Evolutionary conservation across 2,797 vertebrate species (phyloP), one percentile per base, ranked within the genome.

Genomic region (Tarsius wallacei): DNA sequence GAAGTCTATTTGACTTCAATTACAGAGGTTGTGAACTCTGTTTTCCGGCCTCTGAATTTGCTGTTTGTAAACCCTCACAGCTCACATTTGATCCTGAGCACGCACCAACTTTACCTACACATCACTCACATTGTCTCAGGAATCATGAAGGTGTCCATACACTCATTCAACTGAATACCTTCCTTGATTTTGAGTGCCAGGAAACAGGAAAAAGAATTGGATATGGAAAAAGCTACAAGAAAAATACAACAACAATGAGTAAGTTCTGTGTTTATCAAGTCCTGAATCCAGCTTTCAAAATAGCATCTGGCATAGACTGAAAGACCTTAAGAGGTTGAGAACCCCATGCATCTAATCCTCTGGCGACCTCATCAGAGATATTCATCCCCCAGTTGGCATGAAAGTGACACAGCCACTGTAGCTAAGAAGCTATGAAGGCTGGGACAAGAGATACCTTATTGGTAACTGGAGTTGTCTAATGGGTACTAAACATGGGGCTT

Each of bases 291-390:
- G 8, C 5, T 83, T 63, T 19, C 4, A 19, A n/a, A 31, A 28
- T 33, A 57, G 33, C 31, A 36, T 33, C 7, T 57, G 66, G 8
- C 2, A 36, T 8, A 74, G 49, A 57, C 26, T 63, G 31, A 76
- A 74, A 85, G 4, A 10, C 1, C 36, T 77, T 1, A 31, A 63
- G 7, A 26, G 1, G 33, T 28, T 31, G 6, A 86, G 2, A n/a
- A 15, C 16, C n/a, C 3, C 1, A 5, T 42, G 0, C 0, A 66
- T 3, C 5, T 84, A 36, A 59, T 57, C 17, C 31, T 5, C 31
- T 83, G 22, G 49, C 12, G 31, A 22, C 1, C 0, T 26, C 14
- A 22, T 17, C 28, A 86, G 51, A 71, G 19, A 82, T 77, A 8
- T 11, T 17, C 26, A 12, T 17, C 16, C 5, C 1, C 49, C 51